Evolutionary conservation across 2,888 invertebrate species (phyloP).

Genomic region (Cloeon dipterum): DNA sequence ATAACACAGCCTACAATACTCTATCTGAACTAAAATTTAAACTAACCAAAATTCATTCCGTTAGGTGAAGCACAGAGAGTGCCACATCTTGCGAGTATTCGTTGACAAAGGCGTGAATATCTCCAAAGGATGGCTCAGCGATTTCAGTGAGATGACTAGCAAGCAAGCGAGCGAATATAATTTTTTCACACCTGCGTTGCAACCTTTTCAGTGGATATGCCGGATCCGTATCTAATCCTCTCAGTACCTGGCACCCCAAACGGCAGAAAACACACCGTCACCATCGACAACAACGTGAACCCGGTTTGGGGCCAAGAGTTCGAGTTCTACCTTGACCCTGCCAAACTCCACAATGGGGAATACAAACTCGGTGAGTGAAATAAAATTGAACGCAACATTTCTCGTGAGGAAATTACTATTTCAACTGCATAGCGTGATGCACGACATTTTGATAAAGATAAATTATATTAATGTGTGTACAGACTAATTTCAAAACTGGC

Average conservation of each 20-base stretch:
- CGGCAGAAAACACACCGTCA: conserved; percentile 15
- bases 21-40: too few relatives aligned
- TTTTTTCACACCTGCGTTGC: neutral
- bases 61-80: conserved; percentile 6
- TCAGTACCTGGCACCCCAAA: conserved; percentile 16
- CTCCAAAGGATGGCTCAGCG: conserved; percentile 6
- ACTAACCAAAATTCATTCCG: too few relatives aligned
- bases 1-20: too few relatives aligned
- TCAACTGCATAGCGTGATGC: too few relatives aligned
- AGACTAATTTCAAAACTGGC: too few relatives aligned
- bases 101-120: conserved; percentile 6
- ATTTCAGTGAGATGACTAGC: conserved; percentile 7
- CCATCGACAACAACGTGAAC: conserved; percentile 15
- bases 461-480: neutral
- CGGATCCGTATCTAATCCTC: conserved; percentile 19
- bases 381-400: neutral
- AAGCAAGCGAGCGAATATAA: neutral
- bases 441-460: too few relatives aligned
- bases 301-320: conserved; percentile 20
- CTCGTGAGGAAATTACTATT: too few relatives aligned
- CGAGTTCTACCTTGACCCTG: conserved; percentile 16
- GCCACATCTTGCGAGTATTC: conserved; percentile 5
- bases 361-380: conserved; percentile 14
- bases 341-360: too few relatives aligned
- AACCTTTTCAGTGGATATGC: conserved; percentile 9